These are phyloP conservation scores for Helarctos malayanus DNA, from an alignment of 2,797 vertebrate genomes.

Conservation along the genomic window DNA sequence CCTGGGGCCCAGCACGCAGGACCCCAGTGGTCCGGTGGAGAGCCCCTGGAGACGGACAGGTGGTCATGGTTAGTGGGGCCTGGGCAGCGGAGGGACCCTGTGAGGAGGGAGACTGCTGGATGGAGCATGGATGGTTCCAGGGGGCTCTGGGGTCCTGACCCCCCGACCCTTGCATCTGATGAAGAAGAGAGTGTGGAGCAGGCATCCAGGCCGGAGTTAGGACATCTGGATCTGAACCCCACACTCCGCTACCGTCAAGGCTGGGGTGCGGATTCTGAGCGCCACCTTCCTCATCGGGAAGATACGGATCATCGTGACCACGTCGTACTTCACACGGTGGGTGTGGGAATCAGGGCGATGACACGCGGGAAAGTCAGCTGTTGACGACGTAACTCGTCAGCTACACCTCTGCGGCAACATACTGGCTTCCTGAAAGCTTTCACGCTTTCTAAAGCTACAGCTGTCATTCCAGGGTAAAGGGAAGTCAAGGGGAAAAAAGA, in stretches of 20 bases:
- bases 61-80: neutral
- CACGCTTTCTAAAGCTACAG: rapidly evolving
- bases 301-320: rapidly evolving
- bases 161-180: neutral
- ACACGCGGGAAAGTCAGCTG: rapidly evolving
- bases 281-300: neutral
- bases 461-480: too few relatives aligned
- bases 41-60: neutral
- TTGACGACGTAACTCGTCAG: rapidly evolving
- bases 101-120: neutral
- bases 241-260: rapidly evolving
- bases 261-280: neutral
- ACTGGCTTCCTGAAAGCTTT: neutral
- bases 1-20: rapidly evolving
- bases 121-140: neutral
- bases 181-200: neutral
- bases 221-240: neutral
- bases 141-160: too few relatives aligned
- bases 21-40: neutral
- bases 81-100: too few relatives aligned
- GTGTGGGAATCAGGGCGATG: rapidly evolving
- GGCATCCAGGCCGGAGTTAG: neutral
- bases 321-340: rapidly evolving
- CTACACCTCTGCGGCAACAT: rapidly evolving
- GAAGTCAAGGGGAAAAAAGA: neutral